Evolutionary conservation across 2,113 vertebrate species (phyloP).

Genomic region (Antidorcas marsupialis): DNA sequence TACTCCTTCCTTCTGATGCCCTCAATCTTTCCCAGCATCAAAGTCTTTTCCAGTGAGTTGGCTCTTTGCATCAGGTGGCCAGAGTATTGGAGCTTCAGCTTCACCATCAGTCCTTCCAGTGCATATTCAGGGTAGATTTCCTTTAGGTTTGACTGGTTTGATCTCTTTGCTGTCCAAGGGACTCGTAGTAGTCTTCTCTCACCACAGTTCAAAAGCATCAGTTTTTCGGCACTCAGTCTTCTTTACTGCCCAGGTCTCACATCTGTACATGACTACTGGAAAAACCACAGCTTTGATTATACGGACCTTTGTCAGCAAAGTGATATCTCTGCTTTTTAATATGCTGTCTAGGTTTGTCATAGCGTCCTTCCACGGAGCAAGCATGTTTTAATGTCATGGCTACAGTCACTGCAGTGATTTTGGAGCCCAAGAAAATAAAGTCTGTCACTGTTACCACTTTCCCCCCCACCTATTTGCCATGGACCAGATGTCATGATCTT

Average conservation of each 20-base stretch:
- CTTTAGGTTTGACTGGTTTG: not conserved
- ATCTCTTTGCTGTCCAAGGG: not conserved
- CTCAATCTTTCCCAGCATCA: not conserved
- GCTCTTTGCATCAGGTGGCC: not conserved
- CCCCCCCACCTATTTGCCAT: not conserved
- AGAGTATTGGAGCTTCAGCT: not conserved
- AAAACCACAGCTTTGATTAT: not conserved
- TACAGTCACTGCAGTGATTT: not conserved
- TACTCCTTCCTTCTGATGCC: not conserved
- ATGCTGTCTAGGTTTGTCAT: not conserved
- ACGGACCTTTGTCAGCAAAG: not conserved
- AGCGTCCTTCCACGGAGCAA: not conserved
- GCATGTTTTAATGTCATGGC: not conserved
- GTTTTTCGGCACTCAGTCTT: not conserved
- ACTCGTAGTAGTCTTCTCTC: accelerated
- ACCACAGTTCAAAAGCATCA: not conserved
- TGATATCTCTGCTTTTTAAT: not conserved
- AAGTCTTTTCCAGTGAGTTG: not conserved
- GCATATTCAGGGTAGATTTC: not conserved
- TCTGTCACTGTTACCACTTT: not conserved
- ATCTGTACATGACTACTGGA: not conserved
- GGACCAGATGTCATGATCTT: not conserved
- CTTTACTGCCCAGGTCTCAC: not conserved
- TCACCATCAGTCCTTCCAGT: not conserved
- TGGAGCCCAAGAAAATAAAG: not conserved